These are phyloP conservation scores for Pogoniulus pusillus DNA, from an alignment of 2,797 vertebrate genomes.

Conservation along the genomic window DNA sequence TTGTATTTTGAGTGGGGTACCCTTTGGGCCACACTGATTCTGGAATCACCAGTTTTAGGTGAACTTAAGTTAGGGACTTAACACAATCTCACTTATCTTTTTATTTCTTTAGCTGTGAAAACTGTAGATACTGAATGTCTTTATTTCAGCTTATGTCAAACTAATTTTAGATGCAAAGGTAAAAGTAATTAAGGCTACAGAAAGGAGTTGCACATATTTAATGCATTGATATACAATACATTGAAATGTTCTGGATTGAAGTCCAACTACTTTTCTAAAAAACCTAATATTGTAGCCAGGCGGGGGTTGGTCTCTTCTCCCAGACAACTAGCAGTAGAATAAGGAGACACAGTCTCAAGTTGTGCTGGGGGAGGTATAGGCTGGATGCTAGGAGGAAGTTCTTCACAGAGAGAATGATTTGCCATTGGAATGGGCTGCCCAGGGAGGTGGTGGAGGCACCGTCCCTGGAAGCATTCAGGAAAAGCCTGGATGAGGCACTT, in stretches of 20 bases:
- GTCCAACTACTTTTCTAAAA: neutral
- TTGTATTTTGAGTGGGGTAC: neutral
- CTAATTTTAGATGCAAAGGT: neutral
- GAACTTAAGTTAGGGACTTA: neutral
- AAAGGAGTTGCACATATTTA: neutral
- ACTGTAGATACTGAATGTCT: neutral
- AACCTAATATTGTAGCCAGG: neutral
- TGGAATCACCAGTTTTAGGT: neutral
- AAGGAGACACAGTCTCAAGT: too few relatives aligned
- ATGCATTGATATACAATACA: neutral
- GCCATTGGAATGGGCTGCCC: too few relatives aligned
- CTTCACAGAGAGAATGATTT: too few relatives aligned
- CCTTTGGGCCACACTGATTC: neutral
- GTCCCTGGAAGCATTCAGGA: too few relatives aligned
- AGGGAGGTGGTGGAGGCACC: too few relatives aligned
- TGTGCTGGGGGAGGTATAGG: too few relatives aligned
- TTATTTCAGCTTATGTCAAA: neutral
- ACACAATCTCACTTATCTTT: neutral
- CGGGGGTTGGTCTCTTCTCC: too few relatives aligned
- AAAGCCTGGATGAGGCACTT: too few relatives aligned
- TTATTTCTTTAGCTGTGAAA: neutral
- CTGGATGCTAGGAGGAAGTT: too few relatives aligned
- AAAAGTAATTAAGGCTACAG: neutral
- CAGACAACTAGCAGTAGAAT: too few relatives aligned
- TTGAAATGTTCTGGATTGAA: neutral